phyloP scores from a whole-genome alignment of 2,797 vertebrate species.

The Leontopithecus rosalia region DNA sequence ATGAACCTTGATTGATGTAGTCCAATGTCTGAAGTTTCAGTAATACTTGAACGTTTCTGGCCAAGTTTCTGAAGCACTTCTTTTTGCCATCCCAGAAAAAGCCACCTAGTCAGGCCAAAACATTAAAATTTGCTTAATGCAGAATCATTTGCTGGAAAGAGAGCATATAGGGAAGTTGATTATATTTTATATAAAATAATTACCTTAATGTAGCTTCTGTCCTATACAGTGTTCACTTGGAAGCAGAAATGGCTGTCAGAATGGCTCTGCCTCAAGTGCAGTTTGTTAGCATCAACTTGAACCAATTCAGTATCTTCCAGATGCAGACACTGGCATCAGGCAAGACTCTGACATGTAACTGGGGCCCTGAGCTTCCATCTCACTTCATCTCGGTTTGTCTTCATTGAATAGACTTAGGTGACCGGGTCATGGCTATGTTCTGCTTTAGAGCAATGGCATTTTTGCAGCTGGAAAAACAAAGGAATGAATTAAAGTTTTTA shows the following conservation, averaged over 20 bases:
- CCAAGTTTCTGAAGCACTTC: conserved; percentile 39
- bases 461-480: conserved; percentile 1
- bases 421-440: not conserved
- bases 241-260: conserved; percentile 45
- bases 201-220: conserved; percentile 65
- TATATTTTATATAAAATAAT: conserved; percentile 69
- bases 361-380: not conserved
- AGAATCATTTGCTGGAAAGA: conserved; percentile 65
- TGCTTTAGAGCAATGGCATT: not conserved
- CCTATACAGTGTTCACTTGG: conserved; percentile 14
- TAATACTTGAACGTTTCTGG: conserved; percentile 53
- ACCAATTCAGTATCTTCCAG: not conserved
- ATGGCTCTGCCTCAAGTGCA: not conserved
- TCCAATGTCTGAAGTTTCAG: conserved; percentile 41
- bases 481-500: not conserved
- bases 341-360: not conserved
- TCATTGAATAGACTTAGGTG: not conserved
- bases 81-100: conserved; percentile 44
- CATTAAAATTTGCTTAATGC: conserved; percentile 44
- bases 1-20: not conserved
- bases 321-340: not conserved
- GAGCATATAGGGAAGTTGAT: conserved; percentile 52
- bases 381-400: not conserved
- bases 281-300: not conserved
- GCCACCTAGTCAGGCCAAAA: conserved; percentile 13